A percentile compares a stretch with the other conserved stretches of the same genome.
Conservation (phyloP, 1,140 invertebrate species). For the Goniozus legneri region DNA sequence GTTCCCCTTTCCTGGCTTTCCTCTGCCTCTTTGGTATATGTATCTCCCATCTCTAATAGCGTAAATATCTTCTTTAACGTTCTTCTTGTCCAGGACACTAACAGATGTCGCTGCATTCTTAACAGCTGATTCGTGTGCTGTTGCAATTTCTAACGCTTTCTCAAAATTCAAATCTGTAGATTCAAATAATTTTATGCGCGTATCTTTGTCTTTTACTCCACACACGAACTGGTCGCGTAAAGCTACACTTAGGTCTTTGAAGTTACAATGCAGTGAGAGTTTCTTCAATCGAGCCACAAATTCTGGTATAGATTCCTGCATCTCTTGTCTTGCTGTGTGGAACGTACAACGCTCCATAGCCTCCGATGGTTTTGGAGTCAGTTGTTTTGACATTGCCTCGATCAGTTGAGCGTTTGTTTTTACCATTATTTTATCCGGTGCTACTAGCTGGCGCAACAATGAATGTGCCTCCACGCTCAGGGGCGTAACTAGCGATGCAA, state of each 20-base stretch:
- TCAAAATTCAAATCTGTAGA: neutral
- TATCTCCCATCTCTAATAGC: no score
- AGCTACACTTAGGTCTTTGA: neutral
- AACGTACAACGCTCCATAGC: slow-evolving; percentile 9
- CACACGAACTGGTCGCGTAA: slow-evolving; percentile 8
- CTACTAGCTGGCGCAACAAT: no score
- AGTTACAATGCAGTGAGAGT: slow-evolving; percentile 5
- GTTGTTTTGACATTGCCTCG: slow-evolving; percentile 3
- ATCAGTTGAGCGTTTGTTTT: no score
- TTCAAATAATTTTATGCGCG: neutral
- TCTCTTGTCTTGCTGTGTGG: neutral
- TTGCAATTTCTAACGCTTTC: neutral
- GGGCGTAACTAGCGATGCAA: no score
- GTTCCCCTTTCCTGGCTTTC: neutral
- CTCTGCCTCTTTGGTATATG: neutral
- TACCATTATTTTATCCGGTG: no score
- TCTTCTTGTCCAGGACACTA: neutral
- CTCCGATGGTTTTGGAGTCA: slow-evolving; percentile 6
- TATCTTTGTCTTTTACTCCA: neutral
- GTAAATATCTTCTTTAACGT: neutral
- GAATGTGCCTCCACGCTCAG: no score
- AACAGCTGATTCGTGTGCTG: neutral
- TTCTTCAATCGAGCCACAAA: slow-evolving; percentile 6
- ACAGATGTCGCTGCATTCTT: neutral
- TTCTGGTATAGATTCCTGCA: neutral